These are phyloP conservation scores for Gallirallus australis DNA, from an alignment of 2,797 vertebrate species.

Conservation along the genomic window DNA sequence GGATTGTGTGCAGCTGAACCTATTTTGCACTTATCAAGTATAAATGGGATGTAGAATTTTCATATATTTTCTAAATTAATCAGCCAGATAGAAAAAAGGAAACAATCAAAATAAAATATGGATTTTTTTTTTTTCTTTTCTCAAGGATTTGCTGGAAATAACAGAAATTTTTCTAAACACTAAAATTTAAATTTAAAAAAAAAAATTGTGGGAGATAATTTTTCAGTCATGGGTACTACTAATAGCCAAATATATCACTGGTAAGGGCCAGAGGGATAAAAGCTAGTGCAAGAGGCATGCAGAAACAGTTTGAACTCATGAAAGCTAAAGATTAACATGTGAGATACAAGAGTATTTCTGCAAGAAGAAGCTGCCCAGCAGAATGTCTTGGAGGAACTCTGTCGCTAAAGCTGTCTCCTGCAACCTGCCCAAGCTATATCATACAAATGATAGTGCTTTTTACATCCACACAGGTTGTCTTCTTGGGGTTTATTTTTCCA, in stretches of 20 bases:
- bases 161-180: neutral
- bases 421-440: neutral
- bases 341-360: neutral
- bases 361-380: neutral
- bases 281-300: neutral
- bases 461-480: neutral
- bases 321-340: neutral
- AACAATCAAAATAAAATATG: neutral
- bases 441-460: neutral
- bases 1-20: neutral
- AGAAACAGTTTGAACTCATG: neutral
- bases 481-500: neutral
- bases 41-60: neutral
- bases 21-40: neutral
- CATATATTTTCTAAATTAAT: neutral
- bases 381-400: neutral
- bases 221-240: neutral
- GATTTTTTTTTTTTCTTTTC: neutral
- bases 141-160: neutral
- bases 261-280: neutral
- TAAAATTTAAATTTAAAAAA: neutral
- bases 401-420: neutral
- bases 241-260: neutral
- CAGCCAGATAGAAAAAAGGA: neutral
- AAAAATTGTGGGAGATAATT: neutral